These are phyloP conservation scores for Podarcis raffonei DNA, from an alignment of 2,113 vertebrate species.

Conservation along the genomic window DNA sequence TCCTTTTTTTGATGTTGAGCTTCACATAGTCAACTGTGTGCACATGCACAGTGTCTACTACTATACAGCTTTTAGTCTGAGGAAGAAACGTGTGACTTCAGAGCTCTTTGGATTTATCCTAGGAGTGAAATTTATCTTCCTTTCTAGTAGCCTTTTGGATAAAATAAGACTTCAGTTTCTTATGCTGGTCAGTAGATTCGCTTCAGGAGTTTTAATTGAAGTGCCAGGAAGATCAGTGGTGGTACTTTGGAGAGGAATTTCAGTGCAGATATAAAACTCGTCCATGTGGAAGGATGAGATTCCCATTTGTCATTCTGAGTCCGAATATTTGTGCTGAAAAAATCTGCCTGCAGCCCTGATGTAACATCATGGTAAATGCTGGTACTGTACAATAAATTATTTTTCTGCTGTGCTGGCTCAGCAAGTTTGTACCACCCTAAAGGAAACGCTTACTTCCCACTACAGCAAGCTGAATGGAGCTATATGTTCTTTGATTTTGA, in stretches of 20 bases:
- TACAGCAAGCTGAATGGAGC: not conserved
- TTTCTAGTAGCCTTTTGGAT: too few relatives aligned
- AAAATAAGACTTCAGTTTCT: not conserved
- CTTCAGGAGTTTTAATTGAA: slow-evolving; percentile 4
- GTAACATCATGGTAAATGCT: not conserved
- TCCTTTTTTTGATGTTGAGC: too few relatives aligned
- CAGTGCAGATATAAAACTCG: not conserved
- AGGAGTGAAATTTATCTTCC: not conserved
- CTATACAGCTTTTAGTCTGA: not conserved
- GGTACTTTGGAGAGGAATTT: not conserved
- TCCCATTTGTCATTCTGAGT: not conserved
- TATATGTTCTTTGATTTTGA: not conserved
- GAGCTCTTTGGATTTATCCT: not conserved
- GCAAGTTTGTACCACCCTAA: not conserved
- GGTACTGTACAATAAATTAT: not conserved
- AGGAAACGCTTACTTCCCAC: not conserved
- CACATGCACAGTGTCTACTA: not conserved
- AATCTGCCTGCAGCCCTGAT: not conserved
- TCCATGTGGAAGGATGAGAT: not conserved
- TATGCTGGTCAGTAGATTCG: not conserved
- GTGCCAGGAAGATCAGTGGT: not conserved
- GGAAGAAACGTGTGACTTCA: not conserved
- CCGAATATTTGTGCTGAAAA: not conserved
- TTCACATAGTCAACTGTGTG: too few relatives aligned
- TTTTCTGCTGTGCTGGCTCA: not conserved